Base-by-base conservation (phyloP, 2,888 invertebrate species). In the Epirrita christyi region DNA sequence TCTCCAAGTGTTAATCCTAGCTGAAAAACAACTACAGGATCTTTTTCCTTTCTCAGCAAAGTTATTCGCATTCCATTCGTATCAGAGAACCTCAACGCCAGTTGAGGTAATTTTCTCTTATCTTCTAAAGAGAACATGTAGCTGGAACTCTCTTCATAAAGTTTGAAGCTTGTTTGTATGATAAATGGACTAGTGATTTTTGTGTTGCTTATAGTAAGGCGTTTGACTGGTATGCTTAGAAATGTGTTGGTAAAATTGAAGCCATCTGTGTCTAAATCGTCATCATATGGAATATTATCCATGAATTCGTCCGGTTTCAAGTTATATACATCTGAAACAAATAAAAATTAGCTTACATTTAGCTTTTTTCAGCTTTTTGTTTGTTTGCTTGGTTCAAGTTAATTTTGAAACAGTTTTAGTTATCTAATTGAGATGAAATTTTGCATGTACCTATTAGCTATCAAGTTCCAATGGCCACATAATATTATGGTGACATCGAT, bases 61-160 rank as follows among this genome's bases (percentile, higher is more conserved):
- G 32, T 6, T 14, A 56, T 41, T 6, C 40, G 14, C 55, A 50
- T 41, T 7, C 45, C 4, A 5, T 64, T 28, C 0, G 6, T 11
- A 1, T 50, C 59, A 0, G 62, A 60, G 2, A 86, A 64, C 47
- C 78, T 77, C 1, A 88, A 10, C 6, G 69, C 71, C 5, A 87
- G 28, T 9, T 44, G 40, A 29, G 76, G 70, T 1, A 57, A 50
- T 0, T 48, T 48, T 0, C 61, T 50, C 3, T 64, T 46, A 57
- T 80, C 67, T 21, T 69, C 67, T 52, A 89, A 75, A 0, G 81
- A 76, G 63, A 90, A 88, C 5, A 88, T 43, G 47, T 80, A 85
- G 6, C 78, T 62, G 0, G 63, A 50, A n/a, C 51, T 54, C 4
- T 55, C 47, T 11, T 61, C 54, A 6, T 73, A 64, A 1, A 81